phyloP scores from a whole-genome alignment of 2,797 vertebrate genomes.

The Acridotheres tristis region DNA sequence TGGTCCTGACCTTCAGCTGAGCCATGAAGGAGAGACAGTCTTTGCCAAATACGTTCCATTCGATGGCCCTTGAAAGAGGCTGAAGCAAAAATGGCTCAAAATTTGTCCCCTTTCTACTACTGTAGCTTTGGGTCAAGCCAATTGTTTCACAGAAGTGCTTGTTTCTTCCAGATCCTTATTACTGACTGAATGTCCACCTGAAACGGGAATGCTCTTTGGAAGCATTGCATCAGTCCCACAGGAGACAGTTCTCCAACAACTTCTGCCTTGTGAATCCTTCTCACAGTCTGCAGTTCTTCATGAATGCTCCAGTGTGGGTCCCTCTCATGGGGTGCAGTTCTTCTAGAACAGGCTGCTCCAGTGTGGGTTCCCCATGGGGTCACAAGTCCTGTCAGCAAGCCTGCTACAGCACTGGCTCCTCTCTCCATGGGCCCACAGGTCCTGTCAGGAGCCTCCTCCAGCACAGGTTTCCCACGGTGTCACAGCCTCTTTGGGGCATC shows the following conservation, averaged over 20 bases:
- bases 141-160: neutral
- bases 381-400: neutral
- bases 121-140: neutral
- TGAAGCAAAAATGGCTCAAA: neutral
- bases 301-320: neutral
- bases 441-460: neutral
- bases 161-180: neutral
- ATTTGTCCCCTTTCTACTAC: neutral
- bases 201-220: neutral
- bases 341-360: neutral
- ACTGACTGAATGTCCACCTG: neutral
- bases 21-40: neutral
- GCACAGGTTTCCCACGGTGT: fast-evolving
- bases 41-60: neutral
- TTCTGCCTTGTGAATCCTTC: neutral
- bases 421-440: neutral
- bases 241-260: neutral
- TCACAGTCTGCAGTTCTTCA: neutral
- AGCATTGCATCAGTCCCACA: neutral
- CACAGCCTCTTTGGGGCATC: neutral
- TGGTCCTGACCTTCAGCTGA: neutral
- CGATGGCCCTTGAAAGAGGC: neutral
- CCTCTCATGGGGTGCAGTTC: neutral
- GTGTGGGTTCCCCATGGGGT: fast-evolving
- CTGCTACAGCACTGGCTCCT: neutral